Base-by-base conservation (phyloP, 2,888 invertebrate genomes). In the Ptychoptera albimana region DNA sequence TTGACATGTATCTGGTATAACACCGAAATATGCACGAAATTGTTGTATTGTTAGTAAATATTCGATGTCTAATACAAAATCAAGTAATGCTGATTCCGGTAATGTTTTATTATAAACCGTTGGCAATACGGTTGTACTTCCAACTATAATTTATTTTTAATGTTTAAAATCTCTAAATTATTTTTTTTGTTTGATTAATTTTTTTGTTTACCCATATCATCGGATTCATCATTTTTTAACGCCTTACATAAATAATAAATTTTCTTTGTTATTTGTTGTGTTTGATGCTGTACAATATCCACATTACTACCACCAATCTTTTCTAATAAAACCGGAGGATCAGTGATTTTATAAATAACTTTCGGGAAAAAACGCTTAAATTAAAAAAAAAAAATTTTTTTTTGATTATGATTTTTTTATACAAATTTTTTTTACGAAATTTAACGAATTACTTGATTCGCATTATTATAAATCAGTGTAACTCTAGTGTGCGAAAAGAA, bases 401-500 rank as follows among this genome's bases (percentile, higher is more conserved):
- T 30, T 30, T 7, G 6, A 9, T 8, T 30, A 8, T 30, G 30
- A 30, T 30, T 30, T 30, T 30, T 30, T 7, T 30, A 30, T 9
- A 30, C 30, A 8, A 30, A 30, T 30, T 30, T 30, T 13, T 12
- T 37, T 9, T n/a, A 8, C 2, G 3, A 13, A 31, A 7, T 10
- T 32, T 37, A 13, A 23, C n/a, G 5, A 37, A 35, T 12, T 35
- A 50, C 50, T 39, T 46, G 43, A 43, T 48, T 47, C 5, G 44
- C 45, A 37, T 51, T 51, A 39, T 49, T 47, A 14, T 46, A 47
- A 8, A 46, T 35, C 13, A 51, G 15, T 31, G 50, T 45, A 13
- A 51, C 34, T 40, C 40, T 46, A 2, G 47, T 40, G 2, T 42
- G 31, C 11, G 39, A 37, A 43, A 46, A 49, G 6, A 49, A 12